Evolutionary conservation across 2,888 invertebrate species (phyloP).

Genomic region (Helobdella robusta): DNA sequence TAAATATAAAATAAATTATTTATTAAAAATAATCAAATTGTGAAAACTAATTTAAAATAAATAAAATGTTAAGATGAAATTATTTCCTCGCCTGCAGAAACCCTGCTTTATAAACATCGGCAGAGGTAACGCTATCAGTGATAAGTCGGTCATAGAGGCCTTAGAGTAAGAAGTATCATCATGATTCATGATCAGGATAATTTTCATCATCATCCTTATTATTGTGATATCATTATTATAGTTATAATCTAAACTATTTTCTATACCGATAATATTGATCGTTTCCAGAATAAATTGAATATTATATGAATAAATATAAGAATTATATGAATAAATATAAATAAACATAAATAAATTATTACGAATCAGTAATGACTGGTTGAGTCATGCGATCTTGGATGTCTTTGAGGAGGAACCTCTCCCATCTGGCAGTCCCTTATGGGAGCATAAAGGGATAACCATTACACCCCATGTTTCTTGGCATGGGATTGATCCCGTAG

Average conservation of each 20-base stretch:
- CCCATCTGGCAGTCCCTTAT: constrained; percentile 51
- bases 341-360: not conserved
- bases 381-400: constrained; percentile 56
- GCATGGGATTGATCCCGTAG: too few species aligned
- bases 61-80: too few species aligned
- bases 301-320: too few species aligned
- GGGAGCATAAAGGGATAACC: constrained; percentile 53
- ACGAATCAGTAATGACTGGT: constrained; percentile 45
- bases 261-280: too few species aligned
- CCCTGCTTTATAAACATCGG: constrained; percentile 58
- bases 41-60: too few species aligned
- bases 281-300: too few species aligned
- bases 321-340: not conserved
- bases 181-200: too few species aligned
- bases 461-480: constrained; percentile 41
- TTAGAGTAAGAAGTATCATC: constrained; percentile 51
- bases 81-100: constrained; percentile 38
- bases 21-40: too few species aligned
- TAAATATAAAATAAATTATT: too few species aligned
- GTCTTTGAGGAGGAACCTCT: constrained; percentile 56
- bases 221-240: too few species aligned
- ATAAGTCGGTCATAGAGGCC: constrained; percentile 53
- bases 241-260: too few species aligned
- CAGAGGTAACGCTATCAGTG: constrained; percentile 55
- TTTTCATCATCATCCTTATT: too few species aligned